Conservation (phyloP, 2,888 invertebrate species). For the Meiosimyza platycephala region DNA sequence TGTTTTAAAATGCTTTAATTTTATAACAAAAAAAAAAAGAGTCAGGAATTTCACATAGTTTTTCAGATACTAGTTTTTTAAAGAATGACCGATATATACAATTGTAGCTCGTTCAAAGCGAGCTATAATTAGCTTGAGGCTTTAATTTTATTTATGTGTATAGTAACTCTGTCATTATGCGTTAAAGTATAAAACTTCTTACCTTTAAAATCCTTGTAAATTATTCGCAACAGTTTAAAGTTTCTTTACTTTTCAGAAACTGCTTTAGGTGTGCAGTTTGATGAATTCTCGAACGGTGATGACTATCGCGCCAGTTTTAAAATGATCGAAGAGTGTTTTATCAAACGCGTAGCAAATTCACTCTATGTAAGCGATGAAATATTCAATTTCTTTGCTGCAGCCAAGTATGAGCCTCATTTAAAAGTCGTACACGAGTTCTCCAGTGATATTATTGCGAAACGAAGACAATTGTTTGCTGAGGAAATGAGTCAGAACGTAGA, state of each 20-base stretch:
- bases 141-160: no score
- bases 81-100: no score
- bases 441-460: slow-evolving; percentile 58
- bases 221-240: neutral
- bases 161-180: no score
- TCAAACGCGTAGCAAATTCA: slow-evolving; percentile 54
- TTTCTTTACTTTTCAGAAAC: slow-evolving; percentile 49
- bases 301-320: slow-evolving; percentile 51
- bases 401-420: slow-evolving; percentile 45
- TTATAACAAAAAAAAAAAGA: no score
- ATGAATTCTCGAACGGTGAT: slow-evolving; percentile 52
- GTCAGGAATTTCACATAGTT: no score
- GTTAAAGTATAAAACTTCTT: neutral
- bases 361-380: slow-evolving; percentile 45
- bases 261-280: slow-evolving; percentile 54
- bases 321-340: slow-evolving; percentile 48
- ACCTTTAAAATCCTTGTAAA: neutral
- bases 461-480: slow-evolving; percentile 48
- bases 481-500: slow-evolving; percentile 27
- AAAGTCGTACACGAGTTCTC: slow-evolving; percentile 56
- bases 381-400: slow-evolving; percentile 47
- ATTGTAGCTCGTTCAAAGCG: no score
- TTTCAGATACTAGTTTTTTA: no score
- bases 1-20: no score
- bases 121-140: no score